Evolutionary conservation across 2,113 vertebrate genomes (phyloP).

Genomic region (Corydoras maculifer): DNA sequence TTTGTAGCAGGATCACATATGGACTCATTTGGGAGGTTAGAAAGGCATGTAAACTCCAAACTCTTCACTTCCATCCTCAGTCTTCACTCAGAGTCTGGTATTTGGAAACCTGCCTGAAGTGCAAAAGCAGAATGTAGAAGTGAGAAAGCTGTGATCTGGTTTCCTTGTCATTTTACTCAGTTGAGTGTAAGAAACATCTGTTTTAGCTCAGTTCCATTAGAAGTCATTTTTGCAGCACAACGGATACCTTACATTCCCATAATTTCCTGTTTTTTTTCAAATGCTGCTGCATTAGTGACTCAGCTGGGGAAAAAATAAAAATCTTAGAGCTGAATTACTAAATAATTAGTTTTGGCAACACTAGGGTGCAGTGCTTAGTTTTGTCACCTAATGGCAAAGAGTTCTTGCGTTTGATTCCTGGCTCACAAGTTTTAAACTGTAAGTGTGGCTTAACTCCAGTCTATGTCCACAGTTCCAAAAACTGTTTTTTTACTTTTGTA

Average conservation of each 20-base stretch:
- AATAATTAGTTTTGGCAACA: no score
- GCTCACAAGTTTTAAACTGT: no score
- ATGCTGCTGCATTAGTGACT: constrained; percentile 1
- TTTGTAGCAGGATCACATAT: no score
- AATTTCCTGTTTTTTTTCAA: constrained; percentile 11
- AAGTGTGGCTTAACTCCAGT: no score
- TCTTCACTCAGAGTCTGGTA: constrained; percentile 7
- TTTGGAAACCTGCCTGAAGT: constrained; percentile 4
- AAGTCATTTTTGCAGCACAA: constrained; percentile 25
- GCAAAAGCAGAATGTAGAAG: constrained; percentile 1
- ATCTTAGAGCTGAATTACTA: no score
- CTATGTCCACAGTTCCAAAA: no score
- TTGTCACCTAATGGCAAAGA: no score
- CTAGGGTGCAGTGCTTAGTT: no score
- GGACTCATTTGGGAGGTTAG: no score
- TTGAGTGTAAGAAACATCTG: constrained; percentile 40
- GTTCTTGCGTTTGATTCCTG: no score
- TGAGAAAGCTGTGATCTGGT: constrained; percentile 20
- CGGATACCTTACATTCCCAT: constrained; percentile 27
- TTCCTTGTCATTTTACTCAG: background rate
- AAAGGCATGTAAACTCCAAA: no score
- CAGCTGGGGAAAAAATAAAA: background rate
- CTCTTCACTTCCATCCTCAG: background rate
- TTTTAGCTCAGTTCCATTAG: constrained; percentile 25
- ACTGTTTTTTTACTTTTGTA: no score